Evolutionary conservation across 2,797 vertebrate genomes (phyloP), one percentile per base, ranked within the genome.

Genomic region (Semaprochilodus insignis): DNA sequence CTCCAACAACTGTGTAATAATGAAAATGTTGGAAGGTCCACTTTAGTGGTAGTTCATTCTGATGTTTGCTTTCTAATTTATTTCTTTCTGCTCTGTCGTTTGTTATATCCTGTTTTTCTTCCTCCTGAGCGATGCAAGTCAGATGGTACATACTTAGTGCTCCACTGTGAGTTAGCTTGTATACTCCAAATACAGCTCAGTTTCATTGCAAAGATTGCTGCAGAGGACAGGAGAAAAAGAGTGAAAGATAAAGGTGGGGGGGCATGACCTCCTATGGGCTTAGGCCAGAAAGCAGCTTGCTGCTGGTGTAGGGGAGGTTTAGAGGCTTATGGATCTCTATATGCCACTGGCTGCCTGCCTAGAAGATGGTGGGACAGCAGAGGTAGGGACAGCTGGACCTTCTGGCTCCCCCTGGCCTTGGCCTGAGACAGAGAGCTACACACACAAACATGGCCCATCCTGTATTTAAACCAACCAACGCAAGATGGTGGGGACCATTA

Each of bases 351-450:
- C 86, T 71, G 3, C 16, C 48, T 82, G 88, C 88, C 90, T 86
- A 76, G 78, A 76, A 81, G 86, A 86, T 88, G 82, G 81, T 86
- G 85, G 83, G 87, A 89, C 84, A 81, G 80, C 88, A 91, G 89
- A 86, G 86, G 85, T 85, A 85, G 88, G 86, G 91, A 91, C 92
- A 92, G 92, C 91, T 91, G 90, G 87, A 83, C 88, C 89, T 85
- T 73, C 74, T 84, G 76, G 74, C 81, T 70, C 78, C 73, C 52
- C 79, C 84, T 81, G 85, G 74, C 85, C 85, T 88, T 90, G 83
- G 87, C 84, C 79, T 75, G 82, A 6, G 82, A 82, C 77, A 87
- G 66, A 80, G 62, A 48, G 69, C 72, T 78, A 40, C 81, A 81
- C 79, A 75, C 81, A 77, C 27, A 19, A n/a, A 74, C 57, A 51